phyloP scores from a whole-genome alignment of 2,797 vertebrate species.

The Eutrigla gurnardus region DNA sequence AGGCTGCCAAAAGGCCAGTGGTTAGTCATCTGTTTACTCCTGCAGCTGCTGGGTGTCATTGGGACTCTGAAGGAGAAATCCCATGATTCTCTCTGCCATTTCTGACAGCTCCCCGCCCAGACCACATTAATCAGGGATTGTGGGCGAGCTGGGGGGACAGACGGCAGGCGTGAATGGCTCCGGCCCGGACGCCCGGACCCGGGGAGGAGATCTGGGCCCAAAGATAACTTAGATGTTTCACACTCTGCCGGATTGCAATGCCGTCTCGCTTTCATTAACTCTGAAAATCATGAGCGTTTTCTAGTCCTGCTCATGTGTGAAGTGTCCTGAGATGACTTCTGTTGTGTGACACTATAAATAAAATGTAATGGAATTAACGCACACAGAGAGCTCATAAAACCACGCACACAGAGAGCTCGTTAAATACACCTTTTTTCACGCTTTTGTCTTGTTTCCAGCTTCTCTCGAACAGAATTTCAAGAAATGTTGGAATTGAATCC shows the following conservation, averaged over 20 bases:
- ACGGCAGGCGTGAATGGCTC: constrained; percentile 69
- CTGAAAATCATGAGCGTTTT: too few species aligned
- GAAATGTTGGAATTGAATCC: constrained; percentile 12
- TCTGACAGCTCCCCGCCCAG: constrained; percentile 80
- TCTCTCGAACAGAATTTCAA: constrained; percentile 26
- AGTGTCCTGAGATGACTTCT: too few species aligned
- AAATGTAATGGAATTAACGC: too few species aligned
- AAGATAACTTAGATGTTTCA: constrained; percentile 63
- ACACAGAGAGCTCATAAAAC: too few species aligned
- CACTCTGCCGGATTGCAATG: constrained; percentile 28
- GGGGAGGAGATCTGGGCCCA: constrained; percentile 72
- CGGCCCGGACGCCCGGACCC: constrained; percentile 66
- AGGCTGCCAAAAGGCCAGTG: constrained; percentile 83
- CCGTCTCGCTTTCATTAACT: constrained; percentile 44
- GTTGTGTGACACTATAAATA: too few species aligned
- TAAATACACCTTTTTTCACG: not conserved
- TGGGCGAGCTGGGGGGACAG: constrained; percentile 69
- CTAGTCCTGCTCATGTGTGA: too few species aligned
- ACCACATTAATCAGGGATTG: constrained; percentile 81
- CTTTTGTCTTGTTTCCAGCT: constrained; percentile 27
- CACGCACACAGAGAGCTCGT: too few species aligned
- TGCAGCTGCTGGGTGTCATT: constrained; percentile 82
- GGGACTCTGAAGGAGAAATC: constrained; percentile 82
- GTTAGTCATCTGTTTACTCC: constrained; percentile 85
- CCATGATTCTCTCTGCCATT: constrained; percentile 83